Conservation (phyloP, 2,797 vertebrate species). For the Periophthalmus magnuspinnatus region DNA sequence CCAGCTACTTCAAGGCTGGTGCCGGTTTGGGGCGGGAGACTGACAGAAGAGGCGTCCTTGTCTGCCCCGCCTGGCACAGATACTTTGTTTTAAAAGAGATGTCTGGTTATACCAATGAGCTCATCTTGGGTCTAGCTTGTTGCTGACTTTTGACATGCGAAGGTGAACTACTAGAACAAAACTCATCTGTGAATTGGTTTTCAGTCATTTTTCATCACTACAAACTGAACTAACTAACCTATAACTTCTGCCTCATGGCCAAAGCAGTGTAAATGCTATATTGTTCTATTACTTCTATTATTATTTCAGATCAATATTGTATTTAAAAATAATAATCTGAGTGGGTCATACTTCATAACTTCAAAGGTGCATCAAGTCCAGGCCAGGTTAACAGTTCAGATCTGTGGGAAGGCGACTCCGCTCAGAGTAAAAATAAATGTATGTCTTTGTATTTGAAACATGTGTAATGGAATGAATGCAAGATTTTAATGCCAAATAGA, state of each 20-base stretch:
- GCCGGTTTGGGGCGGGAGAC: constrained; percentile 42
- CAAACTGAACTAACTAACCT: too few relatives aligned
- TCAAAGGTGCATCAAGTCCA: too few relatives aligned
- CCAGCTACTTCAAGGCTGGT: constrained; percentile 45
- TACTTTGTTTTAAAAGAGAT: not conserved
- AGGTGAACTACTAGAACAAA: not conserved
- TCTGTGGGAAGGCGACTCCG: too few relatives aligned
- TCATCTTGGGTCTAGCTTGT: not conserved
- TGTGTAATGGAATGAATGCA: too few relatives aligned
- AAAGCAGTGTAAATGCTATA: not conserved
- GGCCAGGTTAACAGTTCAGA: too few relatives aligned
- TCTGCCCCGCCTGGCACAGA: constrained; percentile 20
- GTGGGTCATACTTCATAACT: too few relatives aligned
- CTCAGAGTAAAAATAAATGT: too few relatives aligned
- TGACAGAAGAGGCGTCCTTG: constrained; percentile 47
- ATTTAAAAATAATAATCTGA: too few relatives aligned
- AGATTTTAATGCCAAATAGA: too few relatives aligned
- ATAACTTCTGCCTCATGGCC: not conserved
- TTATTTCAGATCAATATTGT: too few relatives aligned
- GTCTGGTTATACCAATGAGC: not conserved
- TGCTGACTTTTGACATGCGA: not conserved
- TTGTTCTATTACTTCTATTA: too few relatives aligned
- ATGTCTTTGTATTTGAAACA: too few relatives aligned
- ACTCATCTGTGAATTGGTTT: not conserved
- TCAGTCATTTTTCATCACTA: not conserved